Percentiles rank a stretch among this genome's conserved stretches.
phyloP scores from a whole-genome alignment of 1,140 invertebrate species.

The Gonioctena quinquepunctata region DNA sequence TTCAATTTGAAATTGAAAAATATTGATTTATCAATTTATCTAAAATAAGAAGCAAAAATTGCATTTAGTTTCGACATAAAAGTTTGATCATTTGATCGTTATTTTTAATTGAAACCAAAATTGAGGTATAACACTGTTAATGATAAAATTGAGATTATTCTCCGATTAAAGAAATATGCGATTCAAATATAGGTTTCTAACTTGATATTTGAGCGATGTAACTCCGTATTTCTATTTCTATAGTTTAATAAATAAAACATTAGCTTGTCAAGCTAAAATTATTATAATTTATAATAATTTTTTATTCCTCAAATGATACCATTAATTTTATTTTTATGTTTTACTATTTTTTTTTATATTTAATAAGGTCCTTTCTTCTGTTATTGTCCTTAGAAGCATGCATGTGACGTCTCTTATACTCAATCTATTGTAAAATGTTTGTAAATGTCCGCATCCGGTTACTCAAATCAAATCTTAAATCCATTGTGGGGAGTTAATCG shows the following conservation, averaged over 20 bases:
- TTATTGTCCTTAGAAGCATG: too few species aligned
- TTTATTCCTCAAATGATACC: too few species aligned
- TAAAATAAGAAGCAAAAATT: conserved; percentile 62
- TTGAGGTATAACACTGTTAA: conserved; percentile 63
- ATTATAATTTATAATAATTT: conserved; percentile 39
- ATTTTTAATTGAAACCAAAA: conserved; percentile 56
- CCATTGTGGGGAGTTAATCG: too few species aligned
- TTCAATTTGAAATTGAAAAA: conserved; percentile 67
- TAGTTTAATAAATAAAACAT: conserved; percentile 63
- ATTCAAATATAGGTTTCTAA: conserved; percentile 41
- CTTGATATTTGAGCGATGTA: conserved; percentile 45
- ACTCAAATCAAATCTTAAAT: too few species aligned
- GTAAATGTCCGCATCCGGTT: too few species aligned
- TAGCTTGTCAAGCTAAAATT: conserved; percentile 65
- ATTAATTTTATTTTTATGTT: too few species aligned
- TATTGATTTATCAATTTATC: conserved; percentile 60
- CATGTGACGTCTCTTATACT: too few species aligned
- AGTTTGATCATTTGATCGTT: conserved; percentile 54
- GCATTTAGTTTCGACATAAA: conserved; percentile 65
- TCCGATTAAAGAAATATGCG: conserved; percentile 40
- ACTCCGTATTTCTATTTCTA: conserved; percentile 55
- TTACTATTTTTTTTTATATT: too few species aligned
- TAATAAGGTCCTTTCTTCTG: too few species aligned
- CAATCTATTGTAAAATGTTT: too few species aligned
- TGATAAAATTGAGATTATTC: conserved; percentile 52